Evolutionary conservation across 2,113 vertebrate genomes (phyloP).

Genomic region (Piprites chloris): DNA sequence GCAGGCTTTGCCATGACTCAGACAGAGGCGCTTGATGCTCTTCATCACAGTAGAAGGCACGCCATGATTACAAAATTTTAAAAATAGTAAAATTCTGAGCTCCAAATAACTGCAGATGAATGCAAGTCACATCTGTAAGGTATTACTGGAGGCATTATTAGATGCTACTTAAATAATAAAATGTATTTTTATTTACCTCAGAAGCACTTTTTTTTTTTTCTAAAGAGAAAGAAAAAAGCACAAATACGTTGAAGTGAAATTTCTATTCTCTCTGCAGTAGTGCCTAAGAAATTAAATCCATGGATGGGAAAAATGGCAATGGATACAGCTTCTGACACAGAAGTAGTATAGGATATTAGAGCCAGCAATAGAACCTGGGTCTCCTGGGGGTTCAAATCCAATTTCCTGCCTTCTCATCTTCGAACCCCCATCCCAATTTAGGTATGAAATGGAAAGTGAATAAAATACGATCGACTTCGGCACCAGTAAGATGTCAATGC

Average conservation of each 20-base stretch:
- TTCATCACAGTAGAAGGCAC: not conserved
- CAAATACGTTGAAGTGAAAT: not conserved
- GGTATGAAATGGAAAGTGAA: not conserved
- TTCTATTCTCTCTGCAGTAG: not conserved
- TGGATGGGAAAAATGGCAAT: not conserved
- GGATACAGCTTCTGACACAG: not conserved
- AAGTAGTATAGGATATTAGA: not conserved
- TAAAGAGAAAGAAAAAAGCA: not conserved
- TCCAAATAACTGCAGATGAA: not conserved
- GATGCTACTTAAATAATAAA: not conserved
- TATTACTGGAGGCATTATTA: not conserved
- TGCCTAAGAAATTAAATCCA: not conserved
- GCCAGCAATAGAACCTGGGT: not conserved
- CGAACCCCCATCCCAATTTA: not conserved
- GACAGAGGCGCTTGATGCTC: not conserved
- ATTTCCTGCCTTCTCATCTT: not conserved
- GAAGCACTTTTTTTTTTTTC: not conserved
- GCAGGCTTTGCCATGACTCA: not conserved
- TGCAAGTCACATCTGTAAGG: not conserved
- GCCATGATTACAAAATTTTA: not conserved
- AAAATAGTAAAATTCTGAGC: not conserved
- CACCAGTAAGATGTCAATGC: rapidly evolving
- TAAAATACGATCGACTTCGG: not conserved
- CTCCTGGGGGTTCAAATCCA: not conserved
- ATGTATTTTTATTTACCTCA: not conserved